Conservation (phyloP, 2,113 vertebrate species). For the Alosa alosa region DNA sequence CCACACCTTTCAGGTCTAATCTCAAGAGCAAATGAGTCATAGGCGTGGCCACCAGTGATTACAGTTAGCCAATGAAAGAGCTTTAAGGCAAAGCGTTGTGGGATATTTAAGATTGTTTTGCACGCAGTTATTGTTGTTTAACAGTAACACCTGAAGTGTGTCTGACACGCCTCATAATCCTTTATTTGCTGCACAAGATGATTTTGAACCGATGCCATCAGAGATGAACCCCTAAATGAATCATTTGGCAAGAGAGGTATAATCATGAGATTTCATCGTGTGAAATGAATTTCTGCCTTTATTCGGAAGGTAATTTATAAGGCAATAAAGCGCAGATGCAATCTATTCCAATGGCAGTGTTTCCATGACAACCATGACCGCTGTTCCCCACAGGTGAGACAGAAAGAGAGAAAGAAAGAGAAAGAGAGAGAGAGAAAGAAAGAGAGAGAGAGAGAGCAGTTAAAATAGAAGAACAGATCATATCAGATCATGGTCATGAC, state of each 20-base stretch:
- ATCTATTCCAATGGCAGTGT: not conserved
- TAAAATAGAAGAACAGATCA: not conserved
- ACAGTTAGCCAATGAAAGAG: too few species aligned
- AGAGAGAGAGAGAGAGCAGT: not conserved
- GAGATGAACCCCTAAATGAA: not conserved
- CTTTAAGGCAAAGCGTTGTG: too few species aligned
- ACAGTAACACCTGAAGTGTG: not conserved
- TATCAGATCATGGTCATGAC: not conserved
- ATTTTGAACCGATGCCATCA: not conserved
- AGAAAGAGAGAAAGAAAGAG: not conserved
- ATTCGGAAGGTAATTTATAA: not conserved
- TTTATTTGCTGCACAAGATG: not conserved
- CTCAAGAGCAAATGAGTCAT: too few species aligned
- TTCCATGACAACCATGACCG: not conserved
- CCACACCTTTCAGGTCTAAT: too few species aligned
- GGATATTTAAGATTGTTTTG: too few species aligned
- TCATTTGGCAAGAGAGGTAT: not conserved
- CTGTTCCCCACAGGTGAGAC: constrained; percentile 12
- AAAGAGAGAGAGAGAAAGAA: not conserved
- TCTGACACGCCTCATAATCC: not conserved
- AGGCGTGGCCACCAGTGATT: too few species aligned
- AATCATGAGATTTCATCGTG: not conserved
- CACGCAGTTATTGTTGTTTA: not conserved
- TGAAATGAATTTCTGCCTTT: not conserved
- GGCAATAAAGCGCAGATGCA: constrained; percentile 10